Percentiles rank a stretch among this genome's conserved stretches.
Conservation (phyloP, 92 coral and sea anemone genomes). For the Phenganax subtilis region DNA sequence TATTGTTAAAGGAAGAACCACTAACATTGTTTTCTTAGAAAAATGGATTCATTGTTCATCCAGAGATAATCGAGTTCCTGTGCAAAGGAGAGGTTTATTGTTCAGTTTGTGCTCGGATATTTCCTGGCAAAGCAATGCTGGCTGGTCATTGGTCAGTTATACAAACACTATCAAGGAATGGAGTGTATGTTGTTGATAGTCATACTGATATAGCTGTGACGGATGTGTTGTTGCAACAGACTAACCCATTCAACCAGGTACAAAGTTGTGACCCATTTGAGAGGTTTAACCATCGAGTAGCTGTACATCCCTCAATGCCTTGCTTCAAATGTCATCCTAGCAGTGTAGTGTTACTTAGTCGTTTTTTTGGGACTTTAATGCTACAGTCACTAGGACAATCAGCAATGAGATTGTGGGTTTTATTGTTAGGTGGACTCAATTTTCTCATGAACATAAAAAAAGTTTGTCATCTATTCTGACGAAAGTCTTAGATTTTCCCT, state of each 20-base stretch:
- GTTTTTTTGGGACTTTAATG: background rate
- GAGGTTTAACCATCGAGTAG: background rate
- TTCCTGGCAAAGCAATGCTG: slow-evolving; percentile 56
- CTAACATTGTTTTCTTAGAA: slow-evolving; percentile 25
- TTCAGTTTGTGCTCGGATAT: slow-evolving; percentile 71
- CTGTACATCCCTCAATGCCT: background rate
- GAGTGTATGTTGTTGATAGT: slow-evolving; percentile 89
- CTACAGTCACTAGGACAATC: too few relatives aligned
- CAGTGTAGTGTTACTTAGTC: background rate
- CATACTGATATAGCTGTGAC: slow-evolving; percentile 85
- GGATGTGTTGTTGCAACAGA: slow-evolving; percentile 81
- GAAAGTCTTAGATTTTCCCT: too few relatives aligned
- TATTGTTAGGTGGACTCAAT: too few relatives aligned
- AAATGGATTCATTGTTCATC: slow-evolving; percentile 72
- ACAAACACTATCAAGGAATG: slow-evolving; percentile 79
- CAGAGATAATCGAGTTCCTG: slow-evolving; percentile 79
- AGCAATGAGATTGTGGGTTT: too few relatives aligned
- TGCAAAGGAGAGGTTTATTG: slow-evolving; percentile 76
- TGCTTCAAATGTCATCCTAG: background rate
- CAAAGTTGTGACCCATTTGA: background rate
- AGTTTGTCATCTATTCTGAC: too few relatives aligned
- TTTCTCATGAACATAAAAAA: too few relatives aligned
- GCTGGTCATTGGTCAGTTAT: slow-evolving; percentile 95
- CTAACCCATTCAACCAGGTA: slow-evolving; percentile 87
- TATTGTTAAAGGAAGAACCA: background rate